Evolutionary conservation across 2,797 vertebrate genomes (phyloP), one percentile per base, ranked within the genome.

Genomic region (Poecilia gillii): DNA sequence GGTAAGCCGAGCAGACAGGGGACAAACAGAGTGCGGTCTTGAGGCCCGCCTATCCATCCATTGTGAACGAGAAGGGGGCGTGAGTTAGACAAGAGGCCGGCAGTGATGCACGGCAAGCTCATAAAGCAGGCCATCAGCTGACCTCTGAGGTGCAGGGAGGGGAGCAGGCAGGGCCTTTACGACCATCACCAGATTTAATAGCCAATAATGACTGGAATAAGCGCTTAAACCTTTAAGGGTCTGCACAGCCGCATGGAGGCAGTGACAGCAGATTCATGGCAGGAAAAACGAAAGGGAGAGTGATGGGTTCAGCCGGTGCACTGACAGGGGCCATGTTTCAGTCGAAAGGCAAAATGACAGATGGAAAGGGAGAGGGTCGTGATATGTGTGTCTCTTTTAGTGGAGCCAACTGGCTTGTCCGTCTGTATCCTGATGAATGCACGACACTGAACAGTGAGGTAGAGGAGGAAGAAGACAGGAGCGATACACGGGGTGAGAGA

Each of bases 101-200:
- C 89, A 88, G 95, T 96, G 97, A 98, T 96, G 97, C 97, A 96
- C 92, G 92, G 95, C 93, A 91, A 97, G 96, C 97, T 96, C 97
- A 96, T 97, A 97, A 98, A 97, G 94, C 93, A 94, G 94, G 90
- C 92, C 94, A 94, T 96, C 96, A 94, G 94, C 94, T 97, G 96
- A 97, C 97, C 97, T 97, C 95, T 91, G 96, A 93, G 94, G 93
- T 93, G 92, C 85, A 83, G 84, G 93, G 90, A 94, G 82, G 84
- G 93, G 94, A 94, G 96, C 95, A 95, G 94, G 91, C 95, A 90
- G 95, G 91, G 95, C 92, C 73, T 96, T 97, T 96, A 96, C 94
- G 96, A 96, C 94, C 96, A 95, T 96, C 95, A 92, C 94, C 93
- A 94, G 96, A 96, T 97, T 97, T 97, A 96, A 97, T 95, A 95